phyloP scores from a whole-genome alignment of 1,140 invertebrate species.

The Papilio aristodemus region DNA sequence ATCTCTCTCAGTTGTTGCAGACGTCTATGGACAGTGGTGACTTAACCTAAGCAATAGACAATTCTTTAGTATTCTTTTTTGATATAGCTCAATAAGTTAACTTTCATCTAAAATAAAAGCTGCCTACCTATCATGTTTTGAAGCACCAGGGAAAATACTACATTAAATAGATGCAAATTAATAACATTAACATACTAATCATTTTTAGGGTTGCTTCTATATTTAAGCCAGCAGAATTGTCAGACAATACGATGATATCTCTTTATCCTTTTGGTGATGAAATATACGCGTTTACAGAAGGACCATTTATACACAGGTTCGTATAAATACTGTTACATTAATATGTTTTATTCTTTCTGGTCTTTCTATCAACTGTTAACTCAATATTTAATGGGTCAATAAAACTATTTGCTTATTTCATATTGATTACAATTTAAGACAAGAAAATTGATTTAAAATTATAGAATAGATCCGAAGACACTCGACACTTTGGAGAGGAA shows the following conservation, averaged over 20 bases:
- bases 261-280: slow-evolving; percentile 93
- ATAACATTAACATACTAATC: not conserved
- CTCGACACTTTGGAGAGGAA: slow-evolving; percentile 84
- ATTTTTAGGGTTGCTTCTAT: slow-evolving; percentile 43
- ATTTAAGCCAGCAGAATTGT: slow-evolving; percentile 58
- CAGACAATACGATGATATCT: slow-evolving; percentile 94
- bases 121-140: too few relatives aligned
- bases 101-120: too few relatives aligned
- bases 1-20: too few relatives aligned
- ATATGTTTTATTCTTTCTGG: not conserved
- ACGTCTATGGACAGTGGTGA: too few relatives aligned
- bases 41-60: too few relatives aligned
- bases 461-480: slow-evolving; percentile 85
- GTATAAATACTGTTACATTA: slow-evolving; percentile 1
- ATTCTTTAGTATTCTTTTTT: too few relatives aligned
- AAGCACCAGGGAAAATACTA: too few relatives aligned
- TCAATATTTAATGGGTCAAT: too few relatives aligned
- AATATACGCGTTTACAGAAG: slow-evolving; percentile 90
- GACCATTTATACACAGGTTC: slow-evolving; percentile 87
- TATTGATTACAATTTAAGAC: not conserved
- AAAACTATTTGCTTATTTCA: too few relatives aligned
- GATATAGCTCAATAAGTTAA: too few relatives aligned
- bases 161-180: too few relatives aligned
- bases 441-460: slow-evolving; percentile 39
- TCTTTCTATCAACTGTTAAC: too few relatives aligned